A percentile compares a stretch with the other conserved stretches of the same genome.
Conservation (phyloP, 2,888 invertebrate species). For the Andricus quercusramuli region DNA sequence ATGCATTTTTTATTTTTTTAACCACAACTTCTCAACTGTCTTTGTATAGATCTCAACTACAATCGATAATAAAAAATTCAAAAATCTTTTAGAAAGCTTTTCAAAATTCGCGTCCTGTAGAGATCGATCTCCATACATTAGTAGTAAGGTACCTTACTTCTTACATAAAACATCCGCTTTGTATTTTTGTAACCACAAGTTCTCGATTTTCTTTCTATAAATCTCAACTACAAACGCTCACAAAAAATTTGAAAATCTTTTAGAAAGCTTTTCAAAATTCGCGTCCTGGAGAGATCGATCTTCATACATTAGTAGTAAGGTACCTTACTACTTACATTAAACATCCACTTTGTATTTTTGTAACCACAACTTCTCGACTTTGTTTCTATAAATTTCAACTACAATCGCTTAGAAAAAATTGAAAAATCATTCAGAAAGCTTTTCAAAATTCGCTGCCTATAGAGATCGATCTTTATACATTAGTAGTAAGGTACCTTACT, state of each 20-base stretch:
- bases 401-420: not conserved
- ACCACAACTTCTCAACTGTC: too few relatives aligned
- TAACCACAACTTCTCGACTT: not conserved
- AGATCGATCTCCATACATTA: slow-evolving; percentile 13
- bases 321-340: not conserved
- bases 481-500: too few relatives aligned
- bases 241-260: too few relatives aligned
- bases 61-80: too few relatives aligned
- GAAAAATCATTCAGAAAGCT: too few relatives aligned
- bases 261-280: too few relatives aligned
- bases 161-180: slow-evolving; percentile 11
- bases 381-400: too few relatives aligned
- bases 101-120: too few relatives aligned
- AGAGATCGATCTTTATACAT: slow-evolving; percentile 17
- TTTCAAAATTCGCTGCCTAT: not conserved
- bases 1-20: too few relatives aligned
- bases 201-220: slow-evolving; percentile 10
- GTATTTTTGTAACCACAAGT: not conserved
- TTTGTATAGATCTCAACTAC: too few relatives aligned
- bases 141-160: too few relatives aligned
- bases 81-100: too few relatives aligned
- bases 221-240: not conserved
- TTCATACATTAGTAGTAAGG: not conserved
- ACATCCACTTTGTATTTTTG: slow-evolving; percentile 15
- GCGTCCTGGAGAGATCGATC: not conserved